Percentiles rank a stretch among this genome's conserved stretches.
Conservation (phyloP, 2,113 vertebrate species). For the Siniperca chuatsi region DNA sequence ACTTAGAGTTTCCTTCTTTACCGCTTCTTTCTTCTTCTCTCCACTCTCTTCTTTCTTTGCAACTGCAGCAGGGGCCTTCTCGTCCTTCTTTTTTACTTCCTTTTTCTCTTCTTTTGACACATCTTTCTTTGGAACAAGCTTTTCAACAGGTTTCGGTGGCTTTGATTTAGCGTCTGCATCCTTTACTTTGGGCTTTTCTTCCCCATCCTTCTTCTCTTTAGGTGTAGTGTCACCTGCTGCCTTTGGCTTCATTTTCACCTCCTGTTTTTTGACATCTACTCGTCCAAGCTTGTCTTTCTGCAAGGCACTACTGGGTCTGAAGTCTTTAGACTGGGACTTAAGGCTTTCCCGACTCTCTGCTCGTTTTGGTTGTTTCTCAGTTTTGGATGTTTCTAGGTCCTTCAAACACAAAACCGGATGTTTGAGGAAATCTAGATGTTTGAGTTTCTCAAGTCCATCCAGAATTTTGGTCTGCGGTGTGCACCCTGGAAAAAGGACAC, state of each 20-base stretch:
- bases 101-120: constrained; percentile 83
- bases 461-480: constrained; percentile 90
- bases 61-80: constrained; percentile 63
- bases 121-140: constrained; percentile 82
- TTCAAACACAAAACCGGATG: constrained; percentile 86
- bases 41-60: constrained; percentile 75
- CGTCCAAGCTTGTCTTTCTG: constrained; percentile 75
- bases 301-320: constrained; percentile 65
- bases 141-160: constrained; percentile 77
- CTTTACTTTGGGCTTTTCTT: constrained; percentile 82
- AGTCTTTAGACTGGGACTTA: constrained; percentile 80
- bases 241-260: constrained; percentile 82
- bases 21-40: constrained; percentile 77
- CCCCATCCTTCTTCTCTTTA: constrained; percentile 78
- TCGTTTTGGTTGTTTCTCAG: constrained; percentile 84
- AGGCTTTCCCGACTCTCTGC: constrained; percentile 91
- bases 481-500: constrained; percentile 93
- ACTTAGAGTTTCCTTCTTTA: constrained; percentile 71
- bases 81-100: constrained; percentile 76
- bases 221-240: constrained; percentile 44
- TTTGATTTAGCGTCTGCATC: constrained; percentile 74
- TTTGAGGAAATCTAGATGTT: constrained; percentile 91
- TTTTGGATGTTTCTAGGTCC: constrained; percentile 81
- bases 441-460: constrained; percentile 92
- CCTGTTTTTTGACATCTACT: constrained; percentile 79